Evolutionary conservation across 2,888 invertebrate species (phyloP), one percentile per base, ranked within the genome.

Genomic region (Lasioglossum vierecki): DNA sequence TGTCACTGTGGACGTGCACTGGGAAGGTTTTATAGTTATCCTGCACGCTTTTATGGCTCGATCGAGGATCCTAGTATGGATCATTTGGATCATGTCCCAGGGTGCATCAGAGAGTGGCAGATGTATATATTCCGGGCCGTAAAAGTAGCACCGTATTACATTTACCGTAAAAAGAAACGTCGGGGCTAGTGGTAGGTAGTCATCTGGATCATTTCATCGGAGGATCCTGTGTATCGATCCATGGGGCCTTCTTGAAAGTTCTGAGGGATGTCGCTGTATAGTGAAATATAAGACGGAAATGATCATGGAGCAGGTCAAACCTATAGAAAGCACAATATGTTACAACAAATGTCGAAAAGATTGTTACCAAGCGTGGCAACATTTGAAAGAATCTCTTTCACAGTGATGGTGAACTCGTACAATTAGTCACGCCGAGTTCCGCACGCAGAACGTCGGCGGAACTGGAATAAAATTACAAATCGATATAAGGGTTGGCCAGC

Each of bases 131-230:
- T n/a, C 53, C 53, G 9, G 22, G 22, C 2, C 53, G 53, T 53
- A 53, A 53, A 53, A 53, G 53, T 53, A n/a, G 53, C 53, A 53
- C n/a, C 53, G n/a, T 53, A 53, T 53, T 53, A 53, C n/a, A 53
- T 22, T 53, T 1, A 9, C 3, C 53, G n/a, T 53, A 53, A 53
- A 53, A 53, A 8, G 53, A 53, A 53, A 53, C 53, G 8, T 53
- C 53, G 22, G 1, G 22, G 9, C 22, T 53, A 53, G 22, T n/a
- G n/a, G 22, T n/a, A 8, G n/a, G n/a, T n/a, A 53, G 22, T 53
- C 53, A 22, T n/a, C 9, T 53, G 53, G 22, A 53, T 53, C 22
- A 53, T 53, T 22, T n/a, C 22, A 53, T 22, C 22, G 8, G 9
- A 9, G 53, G 53, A 53, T 53, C 53, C 22, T 1, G 53, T 0